Evolutionary conservation across 2,888 invertebrate species (phyloP), one percentile per base, ranked within the genome.

Genomic region (Andrena chrysosceles): DNA sequence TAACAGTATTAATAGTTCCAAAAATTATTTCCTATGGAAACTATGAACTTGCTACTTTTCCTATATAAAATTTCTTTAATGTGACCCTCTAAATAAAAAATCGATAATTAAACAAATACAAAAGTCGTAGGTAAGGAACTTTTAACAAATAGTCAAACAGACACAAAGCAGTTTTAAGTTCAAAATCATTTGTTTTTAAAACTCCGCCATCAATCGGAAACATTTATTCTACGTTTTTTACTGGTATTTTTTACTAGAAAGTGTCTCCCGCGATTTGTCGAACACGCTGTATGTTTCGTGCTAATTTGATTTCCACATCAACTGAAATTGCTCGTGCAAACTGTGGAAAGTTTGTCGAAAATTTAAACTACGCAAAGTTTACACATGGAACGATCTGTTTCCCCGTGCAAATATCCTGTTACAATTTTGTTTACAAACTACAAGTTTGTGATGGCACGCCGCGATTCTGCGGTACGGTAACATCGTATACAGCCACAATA

Each of bases 361-460:
- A 78, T 78, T 62, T 70, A 75, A 79, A 72, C 72, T 63, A 59
- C 49, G 42, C 33, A 56, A 72, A 72, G 68, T 80, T 80, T 76
- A 29, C 72, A 23, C 10, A 69, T 71, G 16, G 31, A 69, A 64
- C 67, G 67, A 69, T 66, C 64, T 78, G 60, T 66, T 74, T 48
- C 60, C 52, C 10, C 10, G 54, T 42, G 68, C 48, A 81, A 81
- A 74, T 69, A 70, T 62, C 49, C 66, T 62, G 54, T 48, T 70
- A 78, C 72, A 77, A 81, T 78, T 63, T 71, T 64, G 60, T 72
- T 70, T 72, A 52, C 77, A 23, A 77, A 77, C 63, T 69, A 23
- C 20, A 56, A 56, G 56, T 72, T 59, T 10, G 68, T 26, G 42
- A 76, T 66, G 49, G 59, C 2, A 56, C 49, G 20, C 10, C 48